Evolutionary conservation across 2,797 vertebrate species (phyloP), one percentile per base, ranked within the genome.

Genomic region (Rallus crepitans): DNA sequence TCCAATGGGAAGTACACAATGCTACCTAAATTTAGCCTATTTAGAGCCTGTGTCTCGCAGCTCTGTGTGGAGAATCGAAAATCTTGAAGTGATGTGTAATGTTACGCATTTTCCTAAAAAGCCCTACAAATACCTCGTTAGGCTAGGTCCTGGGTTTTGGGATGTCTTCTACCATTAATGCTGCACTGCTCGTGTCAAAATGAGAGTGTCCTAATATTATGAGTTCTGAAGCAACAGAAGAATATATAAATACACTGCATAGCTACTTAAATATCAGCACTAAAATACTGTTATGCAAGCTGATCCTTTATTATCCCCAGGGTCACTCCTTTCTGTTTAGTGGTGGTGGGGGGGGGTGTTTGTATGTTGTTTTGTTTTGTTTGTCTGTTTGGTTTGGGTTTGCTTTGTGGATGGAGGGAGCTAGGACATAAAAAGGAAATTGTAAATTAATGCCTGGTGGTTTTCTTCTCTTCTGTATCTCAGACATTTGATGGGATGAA

Each of bases 1-100:
- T 98, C 95, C 94, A 55, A 93, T 53, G 89, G 88, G 77, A 93
- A 95, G 87, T 77, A 35, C 83, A 72, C 85, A 95, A 77, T 93
- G 86, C 84, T 92, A 87, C 12, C 48, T 60, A 69, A 95, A 90
- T 71, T 12, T 35, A 63, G 71, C 64, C 89, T 89, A 11, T 79
- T 90, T 93, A 92, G 91, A 83, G 92, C 69, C 93, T 93, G 21
- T 76, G 25, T 94, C 76, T 93, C 76, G 8, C 48, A 93, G 69
- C 76, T 81, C 59, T 55, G 30, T 24, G 63, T 18, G 59, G 72
- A 56, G 70, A 87, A 64, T 73, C 91, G 61, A 56, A 88, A 61
- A 82, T 92, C 77, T 57, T 53, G 52, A 86, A 82, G 65, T 24
- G 12, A 28, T 79, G 52, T 65, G 56, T 40, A 33, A 80, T 85